A percentile compares a stretch with the other conserved stretches of the same genome.
Evolutionary conservation across 1,140 invertebrate species (phyloP).

Genomic region (Apolygus lucorum): DNA sequence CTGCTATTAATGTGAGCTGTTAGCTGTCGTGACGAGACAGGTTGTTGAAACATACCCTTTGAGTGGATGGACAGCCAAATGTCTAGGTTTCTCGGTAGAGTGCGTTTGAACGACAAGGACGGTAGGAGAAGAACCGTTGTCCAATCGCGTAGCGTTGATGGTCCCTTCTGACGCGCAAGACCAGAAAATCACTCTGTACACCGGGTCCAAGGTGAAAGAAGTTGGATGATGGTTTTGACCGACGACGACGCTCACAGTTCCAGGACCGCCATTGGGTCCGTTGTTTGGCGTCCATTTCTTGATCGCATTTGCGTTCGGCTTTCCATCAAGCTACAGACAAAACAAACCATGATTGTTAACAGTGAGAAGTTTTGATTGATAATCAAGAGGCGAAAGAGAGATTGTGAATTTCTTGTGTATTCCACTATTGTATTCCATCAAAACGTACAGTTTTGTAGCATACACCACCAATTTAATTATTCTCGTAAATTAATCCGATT

Average conservation of each 20-base stretch:
- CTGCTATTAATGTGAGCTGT: too few species aligned
- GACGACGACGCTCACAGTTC: slow-evolving; percentile 28
- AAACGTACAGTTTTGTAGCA: too few species aligned
- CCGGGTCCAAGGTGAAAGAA: slow-evolving; percentile 66
- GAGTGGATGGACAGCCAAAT: slow-evolving; percentile 70
- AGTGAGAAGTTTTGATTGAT: too few species aligned
- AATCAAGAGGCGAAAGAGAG: too few species aligned
- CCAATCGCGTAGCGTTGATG: slow-evolving; percentile 76
- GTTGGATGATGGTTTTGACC: slow-evolving; percentile 11
- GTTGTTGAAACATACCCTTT: slow-evolving; percentile 46
- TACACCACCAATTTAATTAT: too few species aligned
- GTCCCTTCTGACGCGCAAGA: slow-evolving; percentile 70
- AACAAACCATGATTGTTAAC: too few species aligned
- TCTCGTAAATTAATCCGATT: too few species aligned
- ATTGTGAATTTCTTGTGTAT: too few species aligned
- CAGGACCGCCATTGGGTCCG: slow-evolving; percentile 47
- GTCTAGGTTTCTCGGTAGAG: slow-evolving; percentile 65
- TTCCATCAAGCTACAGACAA: slow-evolving; percentile 62
- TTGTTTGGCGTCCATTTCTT: slow-evolving; percentile 54
- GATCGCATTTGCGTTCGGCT: too few species aligned
- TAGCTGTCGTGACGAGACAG: too few species aligned
- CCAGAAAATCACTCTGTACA: slow-evolving; percentile 78
- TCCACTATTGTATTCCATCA: too few species aligned
- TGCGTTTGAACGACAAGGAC: slow-evolving; percentile 63
- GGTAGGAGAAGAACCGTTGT: slow-evolving; percentile 50